Evolutionary conservation across 2,113 vertebrate genomes (phyloP), one percentile per base, ranked within the genome.

Genomic region (Gadus macrocephalus): DNA sequence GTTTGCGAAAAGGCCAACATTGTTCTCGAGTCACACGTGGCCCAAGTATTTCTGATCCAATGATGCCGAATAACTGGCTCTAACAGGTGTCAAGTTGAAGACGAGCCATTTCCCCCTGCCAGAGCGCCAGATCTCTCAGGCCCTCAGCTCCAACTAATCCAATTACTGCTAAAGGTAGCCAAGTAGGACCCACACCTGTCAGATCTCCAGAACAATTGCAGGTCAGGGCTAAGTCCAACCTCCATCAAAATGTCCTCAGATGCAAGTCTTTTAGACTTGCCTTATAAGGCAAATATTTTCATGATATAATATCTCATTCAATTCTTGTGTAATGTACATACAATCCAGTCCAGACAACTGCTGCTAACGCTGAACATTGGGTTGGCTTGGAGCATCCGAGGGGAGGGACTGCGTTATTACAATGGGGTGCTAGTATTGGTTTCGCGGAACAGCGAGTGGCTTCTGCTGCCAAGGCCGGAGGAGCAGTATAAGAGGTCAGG

Each of bases 401-500:
- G 70, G 79, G 69, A 78, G 75, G 74, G 80, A 76, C 76, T 66
- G 53, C 53, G 64, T 68, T 84, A 79, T 76, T 71, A 60, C 28
- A 49, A 49, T 73, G 73, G 85, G 85, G 76, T 81, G 79, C 74
- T 76, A 85, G 72, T 77, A 70, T 79, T 31, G 78, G 85, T 87
- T 79, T 89, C 81, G 73, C 61, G 72, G 86, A 62, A 84, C 86
- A 75, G 69, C 17, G 58, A 72, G 82, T 85, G 73, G 83, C 82
- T 88, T 73, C 72, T 78, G 58, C 68, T 81, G 70, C 70, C 62
- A 78, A 81, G 74, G 79, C 78, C 73, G 76, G 64, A 73, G 79
- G 84, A 81, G 78, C 83, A 76, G 69, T 62, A 85, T 81, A 49
- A 72, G 81, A 87, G 81, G 85, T 87, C 86, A 87, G 53, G 8